Percentiles rank a stretch among this genome's conserved stretches.
Evolutionary conservation across 2,888 invertebrate genomes (phyloP).

Genomic region (Masnerella sp.): DNA sequence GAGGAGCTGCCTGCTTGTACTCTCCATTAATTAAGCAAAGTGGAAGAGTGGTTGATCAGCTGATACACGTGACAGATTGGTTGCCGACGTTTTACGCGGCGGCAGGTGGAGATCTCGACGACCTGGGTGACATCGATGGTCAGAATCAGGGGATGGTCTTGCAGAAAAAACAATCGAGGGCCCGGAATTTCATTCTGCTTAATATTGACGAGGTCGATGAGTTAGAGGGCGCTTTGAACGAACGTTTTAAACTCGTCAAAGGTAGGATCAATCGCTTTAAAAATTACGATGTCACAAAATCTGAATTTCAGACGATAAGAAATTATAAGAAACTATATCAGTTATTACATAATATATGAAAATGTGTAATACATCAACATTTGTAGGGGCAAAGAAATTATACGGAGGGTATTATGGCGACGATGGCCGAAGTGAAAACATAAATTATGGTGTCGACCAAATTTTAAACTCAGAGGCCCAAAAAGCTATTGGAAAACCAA

Average conservation of each 20-base stretch:
- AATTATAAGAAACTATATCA: too few relatives aligned
- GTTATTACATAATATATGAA: too few relatives aligned
- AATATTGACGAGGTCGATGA: slow-evolving; percentile 83
- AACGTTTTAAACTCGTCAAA: slow-evolving; percentile 68
- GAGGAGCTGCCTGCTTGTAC: slow-evolving; percentile 88
- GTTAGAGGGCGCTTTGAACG: slow-evolving; percentile 63
- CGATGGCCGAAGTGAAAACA: slow-evolving; percentile 62
- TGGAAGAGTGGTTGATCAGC: slow-evolving; percentile 80
- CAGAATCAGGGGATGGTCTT: slow-evolving; percentile 75
- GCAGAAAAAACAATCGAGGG: slow-evolving; percentile 17
- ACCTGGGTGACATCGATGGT: slow-evolving; percentile 80
- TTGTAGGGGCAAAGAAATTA: slow-evolving; percentile 56
- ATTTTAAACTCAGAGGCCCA: slow-evolving; percentile 64
- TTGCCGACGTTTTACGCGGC: slow-evolving; percentile 83
- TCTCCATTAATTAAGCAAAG: slow-evolving; percentile 81
- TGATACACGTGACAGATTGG: slow-evolving; percentile 91
- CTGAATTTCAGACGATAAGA: too few relatives aligned
- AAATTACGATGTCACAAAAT: too few relatives aligned
- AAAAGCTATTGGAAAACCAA: slow-evolving; percentile 60
- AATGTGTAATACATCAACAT: neutral
- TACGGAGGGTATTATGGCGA: slow-evolving; percentile 66
- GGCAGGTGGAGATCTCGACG: slow-evolving; percentile 70
- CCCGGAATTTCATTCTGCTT: slow-evolving; percentile 83
- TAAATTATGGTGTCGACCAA: slow-evolving; percentile 62
- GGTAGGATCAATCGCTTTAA: slow-evolving; percentile 63